Percentiles rank a stretch among this genome's conserved stretches.
Conservation (phyloP, 2,888 invertebrate genomes). For the Spilarctia lutea region DNA sequence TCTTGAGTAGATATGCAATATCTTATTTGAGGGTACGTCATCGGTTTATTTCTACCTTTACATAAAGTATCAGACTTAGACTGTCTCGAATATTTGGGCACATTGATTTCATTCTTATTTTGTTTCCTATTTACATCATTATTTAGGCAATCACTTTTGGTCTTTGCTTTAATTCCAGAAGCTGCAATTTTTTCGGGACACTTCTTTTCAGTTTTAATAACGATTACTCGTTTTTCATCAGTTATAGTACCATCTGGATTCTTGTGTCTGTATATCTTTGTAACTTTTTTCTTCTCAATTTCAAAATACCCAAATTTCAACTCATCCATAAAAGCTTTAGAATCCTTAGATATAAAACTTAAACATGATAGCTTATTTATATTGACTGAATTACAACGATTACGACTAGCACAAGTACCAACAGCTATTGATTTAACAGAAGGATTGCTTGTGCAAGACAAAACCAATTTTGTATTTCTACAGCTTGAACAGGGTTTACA, state of each 20-base stretch:
- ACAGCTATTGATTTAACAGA: conserved; percentile 15
- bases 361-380: neutral
- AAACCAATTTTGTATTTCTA: neutral
- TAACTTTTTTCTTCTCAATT: conserved; percentile 60
- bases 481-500: conserved; percentile 2
- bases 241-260: conserved; percentile 60
- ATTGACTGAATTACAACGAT: neutral
- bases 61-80: conserved; percentile 5
- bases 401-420: conserved; percentile 12
- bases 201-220: conserved; percentile 57
- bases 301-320: conserved; percentile 42
- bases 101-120: neutral
- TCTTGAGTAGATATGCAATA: conserved; percentile 15
- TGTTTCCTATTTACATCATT: neutral
- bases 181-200: conserved; percentile 35
- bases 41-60: neutral
- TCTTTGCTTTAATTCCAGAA: neutral
- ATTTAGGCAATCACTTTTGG: neutral
- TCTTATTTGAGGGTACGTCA: neutral
- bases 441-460: conserved; percentile 8
- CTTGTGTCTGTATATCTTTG: conserved; percentile 54
- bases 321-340: neutral
- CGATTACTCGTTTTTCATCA: conserved; percentile 62
- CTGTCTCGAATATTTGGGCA: neutral
- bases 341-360: neutral